Percentiles rank a stretch among this genome's conserved stretches.
Evolutionary conservation across 2,888 invertebrate species (phyloP).

Genomic region (Acanthacorydalis orientalis): DNA sequence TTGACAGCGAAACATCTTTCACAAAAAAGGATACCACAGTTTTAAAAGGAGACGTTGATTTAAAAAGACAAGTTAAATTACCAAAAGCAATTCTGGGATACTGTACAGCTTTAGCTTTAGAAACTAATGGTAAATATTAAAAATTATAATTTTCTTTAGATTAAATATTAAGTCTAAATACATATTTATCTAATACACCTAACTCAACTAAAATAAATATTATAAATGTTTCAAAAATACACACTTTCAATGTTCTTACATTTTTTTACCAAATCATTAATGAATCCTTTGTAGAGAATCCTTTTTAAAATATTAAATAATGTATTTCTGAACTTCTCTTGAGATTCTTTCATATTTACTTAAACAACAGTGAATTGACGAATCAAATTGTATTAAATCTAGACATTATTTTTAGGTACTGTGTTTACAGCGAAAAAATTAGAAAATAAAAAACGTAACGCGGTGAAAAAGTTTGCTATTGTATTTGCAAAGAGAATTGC

Average conservation of each 20-base stretch:
- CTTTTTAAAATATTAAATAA: neutral
- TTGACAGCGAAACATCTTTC: slow-evolving; percentile 60
- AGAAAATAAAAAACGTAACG: slow-evolving; percentile 33
- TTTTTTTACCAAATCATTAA: no score
- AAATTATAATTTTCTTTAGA: no score
- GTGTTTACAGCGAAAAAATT: slow-evolving; percentile 45
- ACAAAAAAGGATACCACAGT: slow-evolving; percentile 59
- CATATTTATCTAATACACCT: no score
- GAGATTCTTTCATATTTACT: neutral
- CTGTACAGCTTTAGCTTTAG: slow-evolving; percentile 66
- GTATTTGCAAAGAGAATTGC: slow-evolving; percentile 52
- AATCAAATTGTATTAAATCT: neutral
- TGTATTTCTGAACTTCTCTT: neutral
- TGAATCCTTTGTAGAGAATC: no score
- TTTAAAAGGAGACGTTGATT: slow-evolving; percentile 50
- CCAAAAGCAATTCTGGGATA: slow-evolving; percentile 61
- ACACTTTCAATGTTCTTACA: neutral
- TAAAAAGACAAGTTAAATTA: slow-evolving; percentile 54
- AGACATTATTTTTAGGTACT: slow-evolving; percentile 35
- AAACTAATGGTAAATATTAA: slow-evolving; percentile 54
- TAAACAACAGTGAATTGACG: neutral
- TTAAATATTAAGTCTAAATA: no score
- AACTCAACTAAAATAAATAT: no score
- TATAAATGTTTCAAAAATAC: neutral
- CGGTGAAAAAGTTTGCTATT: slow-evolving; percentile 42